Evolutionary conservation across 2,888 invertebrate species (phyloP), one percentile per base, ranked within the genome.

Genomic region (Leucophenga maculata): DNA sequence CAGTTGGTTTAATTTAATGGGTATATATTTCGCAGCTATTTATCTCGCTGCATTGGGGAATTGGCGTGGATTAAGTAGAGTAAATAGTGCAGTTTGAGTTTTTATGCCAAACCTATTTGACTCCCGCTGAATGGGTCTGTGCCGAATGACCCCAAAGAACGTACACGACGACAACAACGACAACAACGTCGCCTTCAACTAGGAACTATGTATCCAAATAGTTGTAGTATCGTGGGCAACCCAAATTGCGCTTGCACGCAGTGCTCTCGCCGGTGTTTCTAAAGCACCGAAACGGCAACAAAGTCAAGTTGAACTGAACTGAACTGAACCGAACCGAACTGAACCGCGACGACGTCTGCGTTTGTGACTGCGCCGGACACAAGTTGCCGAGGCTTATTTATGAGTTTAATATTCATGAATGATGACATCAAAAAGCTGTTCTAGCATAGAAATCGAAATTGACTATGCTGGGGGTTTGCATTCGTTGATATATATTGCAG

Each of bases 401-500:
- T 87, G 87, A 87, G 85, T 86, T 39, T 87, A 86, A 85, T 86
- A 86, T 86, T 84, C 80, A 83, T 87, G 86, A 86, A 85, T 86
- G 87, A 86, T 87, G 86, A 83, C 84, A 85, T 81, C 83, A 83
- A 81, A 83, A 81, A 32, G 59, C 59, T 31, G 9, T 9, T 22
- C 60, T 22, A 18, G 48, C 62, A 32, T 64, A 64, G 62, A 48
- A 64, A 64, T n/a, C 46, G 62, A 48, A 39, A 20, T 59, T 32
- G 59, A 4, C 59, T 14, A 31, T 31, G 59, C 14, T 32, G 59
- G 59, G 32, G 59, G 59, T n/a, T 50, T 50, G n/a, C 9, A 3
- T 16, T n/a, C 50, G 6, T 50, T 50, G 6, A 50, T 50, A 16
- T n/a, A 1, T 18, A 8, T 31, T 44, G 18, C 11, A 46, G 22